phyloP scores from a whole-genome alignment of 2,113 vertebrate genomes.

The Rhinopithecus roxellana region DNA sequence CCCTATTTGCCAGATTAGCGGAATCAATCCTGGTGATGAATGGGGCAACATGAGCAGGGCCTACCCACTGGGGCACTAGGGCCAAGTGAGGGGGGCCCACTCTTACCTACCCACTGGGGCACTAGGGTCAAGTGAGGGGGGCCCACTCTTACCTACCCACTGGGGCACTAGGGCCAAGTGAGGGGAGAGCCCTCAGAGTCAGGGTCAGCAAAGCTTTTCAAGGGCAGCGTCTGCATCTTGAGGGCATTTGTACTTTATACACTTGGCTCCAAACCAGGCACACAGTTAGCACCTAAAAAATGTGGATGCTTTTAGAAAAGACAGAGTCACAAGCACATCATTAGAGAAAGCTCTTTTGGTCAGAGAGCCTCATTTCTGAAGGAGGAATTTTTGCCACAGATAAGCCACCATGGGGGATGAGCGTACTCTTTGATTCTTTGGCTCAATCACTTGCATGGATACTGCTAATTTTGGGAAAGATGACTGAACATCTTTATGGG shows the following conservation, averaged over 20 bases:
- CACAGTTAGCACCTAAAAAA: not conserved
- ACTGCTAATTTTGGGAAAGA: not conserved
- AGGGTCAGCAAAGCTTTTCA: not conserved
- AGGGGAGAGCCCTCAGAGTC: too few species aligned
- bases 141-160: not conserved
- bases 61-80: rapidly evolving
- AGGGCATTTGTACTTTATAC: not conserved
- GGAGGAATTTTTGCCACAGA: not conserved
- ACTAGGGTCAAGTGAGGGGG: not conserved
- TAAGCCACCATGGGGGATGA: not conserved
- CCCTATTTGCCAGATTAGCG: too few species aligned
- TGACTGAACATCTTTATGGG: not conserved
- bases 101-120: rapidly evolving
- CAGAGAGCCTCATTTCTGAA: not conserved
- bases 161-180: rapidly evolving
- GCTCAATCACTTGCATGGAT: not conserved
- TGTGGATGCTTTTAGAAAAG: not conserved
- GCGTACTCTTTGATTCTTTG: not conserved
- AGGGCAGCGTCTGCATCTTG: not conserved
- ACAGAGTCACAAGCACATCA: not conserved
- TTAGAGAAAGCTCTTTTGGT: not conserved
- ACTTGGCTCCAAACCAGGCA: not conserved
- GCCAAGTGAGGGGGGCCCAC: too few species aligned
- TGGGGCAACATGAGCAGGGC: not conserved
- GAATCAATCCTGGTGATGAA: not conserved